Conservation (phyloP, 1,140 invertebrate species). For the Conopomorpha cramerella region DNA sequence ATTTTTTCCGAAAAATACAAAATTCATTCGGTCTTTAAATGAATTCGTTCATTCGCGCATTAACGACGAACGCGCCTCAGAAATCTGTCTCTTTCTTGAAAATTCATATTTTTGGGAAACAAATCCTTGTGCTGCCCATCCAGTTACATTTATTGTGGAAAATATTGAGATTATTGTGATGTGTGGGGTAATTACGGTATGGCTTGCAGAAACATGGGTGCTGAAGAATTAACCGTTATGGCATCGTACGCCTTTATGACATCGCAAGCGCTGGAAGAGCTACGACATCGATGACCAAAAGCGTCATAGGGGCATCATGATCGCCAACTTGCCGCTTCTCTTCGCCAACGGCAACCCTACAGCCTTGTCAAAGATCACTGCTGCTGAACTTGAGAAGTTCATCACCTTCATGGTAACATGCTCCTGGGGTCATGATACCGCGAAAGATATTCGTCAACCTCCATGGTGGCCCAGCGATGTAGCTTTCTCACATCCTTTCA, state of each 20-base stretch:
- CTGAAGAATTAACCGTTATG: constrained; percentile 26
- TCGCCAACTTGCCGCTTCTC: constrained; percentile 69
- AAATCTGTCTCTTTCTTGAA: too few relatives aligned
- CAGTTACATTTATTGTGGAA: too few relatives aligned
- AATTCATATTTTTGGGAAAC: too few relatives aligned
- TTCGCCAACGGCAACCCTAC: constrained; percentile 73
- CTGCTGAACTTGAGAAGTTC: constrained; percentile 68
- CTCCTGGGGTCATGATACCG: constrained; percentile 68
- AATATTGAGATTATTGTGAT: too few relatives aligned
- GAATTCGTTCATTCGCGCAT: too few relatives aligned
- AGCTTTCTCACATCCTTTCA: constrained; percentile 66
- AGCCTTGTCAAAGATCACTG: constrained; percentile 66
- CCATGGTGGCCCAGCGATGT: constrained; percentile 73
- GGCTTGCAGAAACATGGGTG: constrained; percentile 21
- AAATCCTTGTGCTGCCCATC: too few relatives aligned
- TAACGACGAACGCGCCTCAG: too few relatives aligned
- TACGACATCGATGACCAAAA: constrained; percentile 43
- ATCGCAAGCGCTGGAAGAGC: constrained; percentile 39
- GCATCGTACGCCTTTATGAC: constrained; percentile 16
- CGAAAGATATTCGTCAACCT: constrained; percentile 62
- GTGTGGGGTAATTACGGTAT: too few relatives aligned
- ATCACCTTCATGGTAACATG: constrained; percentile 76
- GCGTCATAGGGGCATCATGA: constrained; percentile 52
- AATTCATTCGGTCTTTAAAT: too few relatives aligned
- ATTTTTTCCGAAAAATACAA: too few relatives aligned